phyloP scores from a whole-genome alignment of 2,888 invertebrate species.

The Thymelicus acteon region DNA sequence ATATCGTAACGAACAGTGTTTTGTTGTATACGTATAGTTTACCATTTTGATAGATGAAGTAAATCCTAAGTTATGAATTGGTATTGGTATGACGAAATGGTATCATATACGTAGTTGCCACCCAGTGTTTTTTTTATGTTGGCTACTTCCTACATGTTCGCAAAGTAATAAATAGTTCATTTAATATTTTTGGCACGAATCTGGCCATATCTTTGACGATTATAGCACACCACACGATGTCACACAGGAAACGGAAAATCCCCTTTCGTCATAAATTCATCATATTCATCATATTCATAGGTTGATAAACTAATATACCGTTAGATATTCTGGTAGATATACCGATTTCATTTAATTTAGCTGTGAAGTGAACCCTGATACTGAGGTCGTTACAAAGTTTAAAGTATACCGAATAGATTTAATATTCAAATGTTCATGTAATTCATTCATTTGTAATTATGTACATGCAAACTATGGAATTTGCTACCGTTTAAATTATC shows the following conservation, averaged over 20 bases:
- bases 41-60: too few species aligned
- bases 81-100: background rate
- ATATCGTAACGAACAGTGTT: too few species aligned
- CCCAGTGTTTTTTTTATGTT: background rate
- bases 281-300: too few species aligned
- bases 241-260: constrained; percentile 14
- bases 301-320: background rate
- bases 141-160: background rate
- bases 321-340: background rate
- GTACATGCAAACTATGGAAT: too few species aligned
- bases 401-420: too few species aligned
- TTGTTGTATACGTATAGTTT: too few species aligned
- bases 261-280: constrained; percentile 5
- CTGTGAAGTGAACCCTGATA: too few species aligned
- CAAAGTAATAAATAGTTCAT: constrained; percentile 3
- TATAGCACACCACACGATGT: background rate
- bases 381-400: too few species aligned
- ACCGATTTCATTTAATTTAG: too few species aligned
- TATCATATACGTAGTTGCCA: background rate
- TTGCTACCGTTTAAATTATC: too few species aligned
- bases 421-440: too few species aligned
- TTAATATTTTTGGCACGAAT: constrained; percentile 16
- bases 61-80: background rate
- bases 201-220: background rate
- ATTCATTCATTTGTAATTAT: too few species aligned